Conservation (phyloP, 2,797 vertebrate genomes). For the Tenualosa thibaudeaui region DNA sequence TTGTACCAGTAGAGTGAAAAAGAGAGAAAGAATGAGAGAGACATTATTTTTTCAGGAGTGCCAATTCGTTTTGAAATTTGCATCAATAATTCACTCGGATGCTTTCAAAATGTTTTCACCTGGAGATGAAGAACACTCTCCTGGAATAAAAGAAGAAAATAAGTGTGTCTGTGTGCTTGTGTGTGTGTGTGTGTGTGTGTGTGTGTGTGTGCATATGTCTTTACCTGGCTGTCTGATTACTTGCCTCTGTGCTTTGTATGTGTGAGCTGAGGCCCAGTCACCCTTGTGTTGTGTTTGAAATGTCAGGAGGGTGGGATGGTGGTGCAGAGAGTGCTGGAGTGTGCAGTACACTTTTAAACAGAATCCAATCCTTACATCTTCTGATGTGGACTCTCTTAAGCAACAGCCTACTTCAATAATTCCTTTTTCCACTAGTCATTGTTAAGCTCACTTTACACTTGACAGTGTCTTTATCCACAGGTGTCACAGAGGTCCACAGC, state of each 20-base stretch:
- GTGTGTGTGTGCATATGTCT: background rate
- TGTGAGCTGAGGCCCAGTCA: background rate
- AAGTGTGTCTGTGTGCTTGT: slow-evolving; percentile 46
- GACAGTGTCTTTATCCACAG: background rate
- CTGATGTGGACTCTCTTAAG: background rate
- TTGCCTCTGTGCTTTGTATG: background rate
- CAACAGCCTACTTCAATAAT: too few species aligned
- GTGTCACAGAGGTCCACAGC: background rate
- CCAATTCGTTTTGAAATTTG: slow-evolving; percentile 67
- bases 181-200: slow-evolving; percentile 54
- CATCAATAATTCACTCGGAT: slow-evolving; percentile 71
- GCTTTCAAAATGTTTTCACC: slow-evolving; percentile 66
- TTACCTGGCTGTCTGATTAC: background rate
- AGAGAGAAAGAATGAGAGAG: slow-evolving; percentile 57
- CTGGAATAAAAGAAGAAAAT: slow-evolving; percentile 57
- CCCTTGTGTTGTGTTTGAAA: background rate
- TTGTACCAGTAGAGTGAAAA: slow-evolving; percentile 56
- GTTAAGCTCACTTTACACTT: background rate
- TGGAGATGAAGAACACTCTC: slow-evolving; percentile 59
- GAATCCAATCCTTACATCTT: background rate
- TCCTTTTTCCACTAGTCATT: background rate
- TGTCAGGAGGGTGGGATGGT: background rate
- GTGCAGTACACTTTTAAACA: background rate
- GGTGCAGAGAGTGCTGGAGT: background rate
- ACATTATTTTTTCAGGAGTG: slow-evolving; percentile 64